These are phyloP conservation scores for Octonoba sinensis DNA, from an alignment of 2,888 invertebrate genomes.

Conservation along the genomic window DNA sequence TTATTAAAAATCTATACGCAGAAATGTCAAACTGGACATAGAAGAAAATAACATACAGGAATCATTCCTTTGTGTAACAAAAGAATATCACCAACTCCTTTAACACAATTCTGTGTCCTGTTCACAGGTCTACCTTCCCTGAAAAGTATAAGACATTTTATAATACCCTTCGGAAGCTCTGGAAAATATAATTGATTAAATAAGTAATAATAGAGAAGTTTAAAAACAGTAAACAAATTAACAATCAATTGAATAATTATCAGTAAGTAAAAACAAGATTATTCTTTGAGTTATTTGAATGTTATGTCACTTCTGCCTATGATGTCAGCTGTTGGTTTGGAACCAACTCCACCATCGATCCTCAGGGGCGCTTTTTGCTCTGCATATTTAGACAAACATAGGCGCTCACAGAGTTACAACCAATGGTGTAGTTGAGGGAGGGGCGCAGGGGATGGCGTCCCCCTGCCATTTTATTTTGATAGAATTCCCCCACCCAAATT, in stretches of 20 bases:
- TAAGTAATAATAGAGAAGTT: background rate
- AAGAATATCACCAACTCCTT: constrained; percentile 51
- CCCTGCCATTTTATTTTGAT: too few species aligned
- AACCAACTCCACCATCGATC: too few species aligned
- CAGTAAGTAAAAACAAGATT: background rate
- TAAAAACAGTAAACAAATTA: background rate
- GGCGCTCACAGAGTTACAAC: too few species aligned
- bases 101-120: constrained; percentile 14
- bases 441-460: too few species aligned
- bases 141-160: background rate
- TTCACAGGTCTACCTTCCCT: constrained; percentile 54
- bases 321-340: too few species aligned
- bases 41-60: constrained; percentile 23
- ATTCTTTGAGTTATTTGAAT: background rate
- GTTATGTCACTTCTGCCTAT: too few species aligned
- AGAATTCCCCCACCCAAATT: too few species aligned
- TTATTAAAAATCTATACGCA: too few species aligned
- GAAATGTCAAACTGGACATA: too few species aligned
- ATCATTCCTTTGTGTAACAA: constrained; percentile 44
- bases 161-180: background rate
- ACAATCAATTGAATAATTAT: background rate
- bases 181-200: background rate
- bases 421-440: too few species aligned
- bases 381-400: too few species aligned
- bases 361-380: too few species aligned